Percentiles rank a stretch among this genome's conserved stretches.
phyloP scores from a whole-genome alignment of 2,888 invertebrate species.

The Nebria salina region DNA sequence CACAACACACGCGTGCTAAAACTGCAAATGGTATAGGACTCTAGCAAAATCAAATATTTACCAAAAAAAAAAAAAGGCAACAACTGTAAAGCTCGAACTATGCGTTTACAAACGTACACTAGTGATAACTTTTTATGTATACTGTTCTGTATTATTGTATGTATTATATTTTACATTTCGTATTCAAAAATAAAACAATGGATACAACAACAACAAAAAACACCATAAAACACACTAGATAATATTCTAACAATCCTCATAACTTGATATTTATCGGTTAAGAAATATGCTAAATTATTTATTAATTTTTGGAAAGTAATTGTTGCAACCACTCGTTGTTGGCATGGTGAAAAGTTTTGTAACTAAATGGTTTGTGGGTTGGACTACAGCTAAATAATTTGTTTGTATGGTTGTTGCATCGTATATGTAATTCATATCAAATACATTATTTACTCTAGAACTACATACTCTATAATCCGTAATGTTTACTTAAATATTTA shows the following conservation, averaged over 20 bases:
- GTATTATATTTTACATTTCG: constrained; percentile 16
- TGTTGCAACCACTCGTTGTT: no score
- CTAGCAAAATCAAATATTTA: constrained; percentile 41
- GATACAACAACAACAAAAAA: constrained; percentile 34
- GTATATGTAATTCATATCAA: not conserved
- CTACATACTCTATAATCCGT: not conserved
- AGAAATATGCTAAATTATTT: no score
- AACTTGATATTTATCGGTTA: not conserved
- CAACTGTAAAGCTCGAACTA: constrained; percentile 8
- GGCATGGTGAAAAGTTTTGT: not conserved
- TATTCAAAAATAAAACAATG: constrained; percentile 20
- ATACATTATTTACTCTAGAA: not conserved
- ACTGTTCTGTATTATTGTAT: constrained; percentile 21
- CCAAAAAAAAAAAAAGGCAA: not conserved
- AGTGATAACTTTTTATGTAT: constrained; percentile 38
- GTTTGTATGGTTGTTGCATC: not conserved
- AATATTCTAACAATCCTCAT: not conserved
- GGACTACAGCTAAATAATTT: not conserved
- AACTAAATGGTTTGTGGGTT: not conserved
- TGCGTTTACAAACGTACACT: constrained; percentile 5
- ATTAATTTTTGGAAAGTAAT: no score
- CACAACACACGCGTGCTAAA: constrained; percentile 34
- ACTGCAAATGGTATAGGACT: constrained; percentile 35
- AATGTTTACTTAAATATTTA: no score
- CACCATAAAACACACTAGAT: not conserved